Evolutionary conservation across 2,797 vertebrate species (phyloP), one percentile per base, ranked within the genome.

Genomic region (Yasuhikotakia modesta): DNA sequence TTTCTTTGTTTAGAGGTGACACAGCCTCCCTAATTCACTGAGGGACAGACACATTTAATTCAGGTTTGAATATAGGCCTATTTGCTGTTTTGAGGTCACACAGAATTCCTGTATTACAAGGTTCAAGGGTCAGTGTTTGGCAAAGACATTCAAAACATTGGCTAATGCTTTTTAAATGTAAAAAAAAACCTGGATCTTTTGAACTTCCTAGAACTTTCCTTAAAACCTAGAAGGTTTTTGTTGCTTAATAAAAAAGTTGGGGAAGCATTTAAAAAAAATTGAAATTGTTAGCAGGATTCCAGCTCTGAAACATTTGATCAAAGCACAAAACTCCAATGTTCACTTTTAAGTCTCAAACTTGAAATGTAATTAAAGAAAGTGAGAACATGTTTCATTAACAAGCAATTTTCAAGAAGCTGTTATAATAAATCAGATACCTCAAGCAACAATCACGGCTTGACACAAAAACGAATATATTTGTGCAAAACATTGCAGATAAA

Each of bases 1-100:
- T 39, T 50, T 66, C 43, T 70, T 43, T 53, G 60, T 81, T 70
- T 53, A 45, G 50, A 79, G 22, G 64, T 79, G 73, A 58, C 19
- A 58, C 57, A 5, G 45, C 17, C 22, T 74, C 64, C 13, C 16
- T 17, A 32, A 58, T 24, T 75, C 27, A 69, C 19, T 60, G 24
- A 21, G 52, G 52, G 52, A 70, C 48, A 27, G 22, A 14, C 58
- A 65, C 24, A 16, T 63, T 32, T 48, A 22, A 43, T 21, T 65
- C 53, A 50, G 27, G 53, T 52, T 46, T 70, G 50, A 77, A 76
- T 50, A 80, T 65, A 76, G 50, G 45, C 17, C 4, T 0, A 0
- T 68, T 48, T 68, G 10, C 13, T 32, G 50, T 22, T 35, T 32
- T 22, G 43, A 70, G 7, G 57, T 22, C 57, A 64, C 43, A 16